Percentiles rank a stretch among this genome's conserved stretches.
phyloP scores from a whole-genome alignment of 2,113 vertebrate genomes.

The Chrysochloris asiatica region DNA sequence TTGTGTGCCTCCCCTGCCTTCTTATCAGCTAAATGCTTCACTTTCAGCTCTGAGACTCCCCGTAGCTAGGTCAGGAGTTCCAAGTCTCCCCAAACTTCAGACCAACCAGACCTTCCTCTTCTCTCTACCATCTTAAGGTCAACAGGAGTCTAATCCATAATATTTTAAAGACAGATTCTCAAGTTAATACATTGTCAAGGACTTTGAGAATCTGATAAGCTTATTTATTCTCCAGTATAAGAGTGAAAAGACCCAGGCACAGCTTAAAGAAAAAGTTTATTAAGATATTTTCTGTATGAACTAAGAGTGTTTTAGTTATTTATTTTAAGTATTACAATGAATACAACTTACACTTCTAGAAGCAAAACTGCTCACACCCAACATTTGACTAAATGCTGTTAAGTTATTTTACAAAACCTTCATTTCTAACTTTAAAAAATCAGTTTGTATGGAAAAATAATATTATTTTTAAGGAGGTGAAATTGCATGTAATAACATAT shows the following conservation, averaged over 20 bases:
- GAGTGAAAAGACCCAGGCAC: not conserved
- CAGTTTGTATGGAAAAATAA: too few species aligned
- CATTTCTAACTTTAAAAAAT: not conserved
- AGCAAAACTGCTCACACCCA: not conserved
- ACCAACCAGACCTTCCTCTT: too few species aligned
- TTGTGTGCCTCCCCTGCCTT: too few species aligned
- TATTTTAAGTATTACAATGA: not conserved
- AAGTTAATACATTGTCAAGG: not conserved
- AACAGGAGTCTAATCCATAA: not conserved
- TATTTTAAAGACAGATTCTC: not conserved
- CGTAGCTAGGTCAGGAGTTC: too few species aligned
- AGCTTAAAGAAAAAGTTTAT: not conserved
- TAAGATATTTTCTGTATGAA: not conserved
- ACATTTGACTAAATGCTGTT: not conserved
- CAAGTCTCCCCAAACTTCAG: too few species aligned
- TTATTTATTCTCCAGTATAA: not conserved
- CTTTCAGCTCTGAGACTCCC: too few species aligned
- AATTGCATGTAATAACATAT: not conserved
- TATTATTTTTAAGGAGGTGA: too few species aligned
- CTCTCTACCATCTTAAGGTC: too few species aligned
- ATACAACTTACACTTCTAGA: not conserved
- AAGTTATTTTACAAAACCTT: not conserved
- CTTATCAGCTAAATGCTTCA: too few species aligned
- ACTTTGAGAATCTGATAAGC: not conserved
- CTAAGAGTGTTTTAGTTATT: not conserved